Percentiles rank a stretch among this genome's conserved stretches.
Evolutionary conservation across 2,888 invertebrate species (phyloP).

Genomic region (Aphidoletes aphidimyza): DNA sequence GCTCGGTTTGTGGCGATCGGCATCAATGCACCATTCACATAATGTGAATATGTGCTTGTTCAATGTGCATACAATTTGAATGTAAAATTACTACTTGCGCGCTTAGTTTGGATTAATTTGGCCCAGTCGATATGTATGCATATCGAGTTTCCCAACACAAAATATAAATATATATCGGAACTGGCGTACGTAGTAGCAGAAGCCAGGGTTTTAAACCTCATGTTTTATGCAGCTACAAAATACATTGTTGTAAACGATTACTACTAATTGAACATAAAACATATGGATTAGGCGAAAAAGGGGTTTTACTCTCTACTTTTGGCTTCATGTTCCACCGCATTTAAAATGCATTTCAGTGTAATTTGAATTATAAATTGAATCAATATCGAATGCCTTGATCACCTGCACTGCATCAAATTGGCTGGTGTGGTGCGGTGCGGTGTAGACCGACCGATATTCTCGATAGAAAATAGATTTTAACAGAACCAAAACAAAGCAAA

Average conservation of each 20-base stretch:
- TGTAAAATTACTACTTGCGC: conserved; percentile 45
- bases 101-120: conserved; percentile 52
- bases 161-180: background rate
- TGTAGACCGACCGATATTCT: too few relatives aligned
- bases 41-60: too few relatives aligned
- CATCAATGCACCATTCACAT: conserved; percentile 1
- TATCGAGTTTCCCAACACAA: background rate
- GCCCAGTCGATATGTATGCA: conserved; percentile 23
- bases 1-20: background rate
- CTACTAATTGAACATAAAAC: conserved; percentile 41
- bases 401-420: conserved; percentile 22
- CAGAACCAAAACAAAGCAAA: background rate
- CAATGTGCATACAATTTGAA: conserved; percentile 49
- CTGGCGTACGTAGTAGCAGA: background rate
- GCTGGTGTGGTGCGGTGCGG: too few relatives aligned
- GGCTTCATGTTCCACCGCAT: background rate
- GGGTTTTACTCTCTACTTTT: background rate
- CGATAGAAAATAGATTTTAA: too few relatives aligned
- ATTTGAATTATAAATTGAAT: conserved; percentile 49
- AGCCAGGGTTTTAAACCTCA: background rate
- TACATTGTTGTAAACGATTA: conserved; percentile 49
- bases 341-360: conserved; percentile 30
- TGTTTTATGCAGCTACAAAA: conserved; percentile 48
- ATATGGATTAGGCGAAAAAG: conserved; percentile 42
- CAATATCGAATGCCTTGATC: background rate